These are phyloP conservation scores for Onychorhynchus coronatus DNA, from an alignment of 2,113 vertebrate genomes.

Conservation along the genomic window DNA sequence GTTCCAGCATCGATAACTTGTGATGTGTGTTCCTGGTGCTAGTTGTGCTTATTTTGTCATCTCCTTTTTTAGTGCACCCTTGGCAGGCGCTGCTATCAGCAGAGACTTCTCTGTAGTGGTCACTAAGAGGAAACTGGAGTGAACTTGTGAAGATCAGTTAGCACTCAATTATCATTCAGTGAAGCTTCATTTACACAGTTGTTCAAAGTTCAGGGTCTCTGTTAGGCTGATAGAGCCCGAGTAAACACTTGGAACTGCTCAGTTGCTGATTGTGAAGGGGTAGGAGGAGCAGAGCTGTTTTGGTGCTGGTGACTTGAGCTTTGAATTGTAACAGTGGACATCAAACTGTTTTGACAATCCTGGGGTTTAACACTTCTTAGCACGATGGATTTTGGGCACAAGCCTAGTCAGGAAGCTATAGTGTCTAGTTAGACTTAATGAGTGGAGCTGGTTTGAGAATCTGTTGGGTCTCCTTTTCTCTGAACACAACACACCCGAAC, in stretches of 20 bases:
- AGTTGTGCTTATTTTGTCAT: background rate
- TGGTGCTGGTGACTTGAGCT: background rate
- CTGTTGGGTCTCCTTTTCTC: background rate
- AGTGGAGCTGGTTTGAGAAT: background rate
- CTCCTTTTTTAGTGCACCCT: background rate
- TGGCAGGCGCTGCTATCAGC: background rate
- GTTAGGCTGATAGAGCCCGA: background rate
- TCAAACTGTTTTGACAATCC: background rate
- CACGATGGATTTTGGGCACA: background rate
- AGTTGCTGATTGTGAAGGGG: background rate
- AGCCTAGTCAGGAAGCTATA: background rate
- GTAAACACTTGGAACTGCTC: background rate
- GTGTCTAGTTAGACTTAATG: background rate
- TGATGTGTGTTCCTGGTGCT: background rate
- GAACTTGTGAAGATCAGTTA: slow-evolving; percentile 30
- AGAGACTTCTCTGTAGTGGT: background rate
- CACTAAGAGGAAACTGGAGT: background rate
- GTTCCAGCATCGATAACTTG: background rate
- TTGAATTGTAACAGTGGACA: background rate
- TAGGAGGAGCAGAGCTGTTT: background rate
- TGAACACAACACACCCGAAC: background rate
- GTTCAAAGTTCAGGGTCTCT: background rate
- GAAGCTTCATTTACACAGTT: background rate
- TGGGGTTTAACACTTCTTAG: background rate
- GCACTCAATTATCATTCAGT: slow-evolving; percentile 19